Base-by-base conservation (phyloP, 1,140 invertebrate genomes). In the Colletes gigas region DNA sequence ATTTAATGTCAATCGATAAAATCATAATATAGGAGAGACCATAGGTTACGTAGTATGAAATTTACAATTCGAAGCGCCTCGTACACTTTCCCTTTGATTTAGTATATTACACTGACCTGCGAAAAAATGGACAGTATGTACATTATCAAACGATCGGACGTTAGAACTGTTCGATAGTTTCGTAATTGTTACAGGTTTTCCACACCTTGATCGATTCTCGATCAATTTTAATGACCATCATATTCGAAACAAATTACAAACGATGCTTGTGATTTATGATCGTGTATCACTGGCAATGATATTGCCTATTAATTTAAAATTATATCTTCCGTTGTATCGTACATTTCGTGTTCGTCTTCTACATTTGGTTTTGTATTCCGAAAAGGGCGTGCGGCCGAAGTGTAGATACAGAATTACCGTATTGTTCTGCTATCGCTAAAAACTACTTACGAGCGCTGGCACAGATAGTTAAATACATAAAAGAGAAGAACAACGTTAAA, bases 1-100 rank as follows among this genome's bases (percentile, higher is more conserved):
- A 17, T 66, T 75, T 66, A 75, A 19, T 21, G 30, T 75, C 47
- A 62, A 66, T 75, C 72, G 72, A 75, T 75, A 44, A n/a, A 19
- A 21, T 75, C 59, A 59, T 74, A 50, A n/a, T 52, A 21, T 54
- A 66, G 12, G n/a, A 12, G 30, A 41, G 47, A 39, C 17, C 47
- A 66, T n/a, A 15, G 47, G 47, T 62, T 75, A 75, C 30, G 47
- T 41, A 30, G 10, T 66, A 75, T 65, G 10, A 66, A 74, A 74
- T 74, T 65, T 41, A n/a, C 41, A 72, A 50, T 73, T 73, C 70
- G 9, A 62, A 59, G 55, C 19, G 14, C 8, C 7, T 47, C 15
- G 70, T 15, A 9, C n/a, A 30, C 19, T 47, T 73, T 62, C 60
- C 15, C 15, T 47, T 62, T 41, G 41, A 73, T 62, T 62, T 21